Percentiles rank a stretch among this genome's conserved stretches.
Conservation (phyloP, 2,888 invertebrate species). For the Abscondita cerata region DNA sequence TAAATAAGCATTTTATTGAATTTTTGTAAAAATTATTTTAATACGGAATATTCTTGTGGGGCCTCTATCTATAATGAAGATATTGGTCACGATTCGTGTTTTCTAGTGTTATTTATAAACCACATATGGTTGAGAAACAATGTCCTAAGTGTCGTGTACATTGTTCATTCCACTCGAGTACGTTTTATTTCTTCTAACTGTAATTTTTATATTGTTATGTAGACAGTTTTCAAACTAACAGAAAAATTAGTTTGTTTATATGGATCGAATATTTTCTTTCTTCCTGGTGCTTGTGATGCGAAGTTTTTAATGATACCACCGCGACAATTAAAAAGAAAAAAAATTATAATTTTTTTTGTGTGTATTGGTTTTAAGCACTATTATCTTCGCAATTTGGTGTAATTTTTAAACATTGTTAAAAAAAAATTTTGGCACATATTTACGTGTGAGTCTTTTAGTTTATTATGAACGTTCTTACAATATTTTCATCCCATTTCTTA, state of each 20-base stretch:
- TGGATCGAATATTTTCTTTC: not conserved
- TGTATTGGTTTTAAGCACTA: no score
- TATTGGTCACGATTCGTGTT: constrained; percentile 43
- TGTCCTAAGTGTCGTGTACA: constrained; percentile 45
- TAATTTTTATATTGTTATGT: constrained; percentile 11
- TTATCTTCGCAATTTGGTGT: no score
- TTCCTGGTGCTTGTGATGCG: no score
- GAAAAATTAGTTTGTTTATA: constrained; percentile 6
- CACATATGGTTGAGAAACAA: constrained; percentile 44
- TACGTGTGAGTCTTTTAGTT: no score
- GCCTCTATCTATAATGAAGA: constrained; percentile 43
- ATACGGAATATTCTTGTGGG: constrained; percentile 38
- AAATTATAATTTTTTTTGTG: no score
- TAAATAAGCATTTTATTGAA: constrained; percentile 27
- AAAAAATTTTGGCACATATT: no score
- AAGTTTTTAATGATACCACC: no score
- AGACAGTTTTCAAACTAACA: constrained; percentile 5
- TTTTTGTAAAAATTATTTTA: constrained; percentile 36
- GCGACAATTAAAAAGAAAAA: no score
- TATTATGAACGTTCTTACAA: no score
- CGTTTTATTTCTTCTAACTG: constrained; percentile 20
- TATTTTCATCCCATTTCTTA: no score
- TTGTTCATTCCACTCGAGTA: constrained; percentile 38
- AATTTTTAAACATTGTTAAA: no score
- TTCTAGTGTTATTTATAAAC: constrained; percentile 45